Base-by-base conservation (phyloP, 2,888 invertebrate genomes). In the Drosophila multiciliata region DNA sequence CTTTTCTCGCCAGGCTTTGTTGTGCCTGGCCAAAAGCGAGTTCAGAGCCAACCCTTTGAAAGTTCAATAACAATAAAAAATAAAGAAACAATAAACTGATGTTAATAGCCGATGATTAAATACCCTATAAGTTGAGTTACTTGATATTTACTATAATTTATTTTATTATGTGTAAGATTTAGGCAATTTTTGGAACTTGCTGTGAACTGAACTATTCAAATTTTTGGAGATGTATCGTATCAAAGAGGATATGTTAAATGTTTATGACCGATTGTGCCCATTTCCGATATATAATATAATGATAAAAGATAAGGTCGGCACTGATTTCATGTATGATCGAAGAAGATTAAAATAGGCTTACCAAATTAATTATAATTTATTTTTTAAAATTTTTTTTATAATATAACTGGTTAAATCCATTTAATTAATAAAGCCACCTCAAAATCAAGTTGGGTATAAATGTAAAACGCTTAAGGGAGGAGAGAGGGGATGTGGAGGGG, bases 1-100 rank as follows among this genome's bases (percentile, higher is more conserved):
- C 73, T 73, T 76, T 70, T 70, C 76, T 59, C 76, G 55, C 69
- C 50, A 48, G 54, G 54, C 73, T 65, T 76, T 73, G 61, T 69
- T 55, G 23, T 63, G 52, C 66, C 61, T 60, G 42, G 70, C 65
- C 57, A 64, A 65, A 75, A 58, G 23, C 23, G 54, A 75, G 66
- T 55, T 66, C 45, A 62, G 55, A 57, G 61, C 61, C 67, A 75
- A 65, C 61, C 67, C 73, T 64, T 63, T 58, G 29, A 77, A 66
- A 73, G 73, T 76, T 76, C 76, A 76, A 76, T 76, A 64, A 61
- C 38, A 42, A 67, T 40, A 49, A 60, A 20, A 64, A 12, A 48
- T 45, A 26, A 33, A 42, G 12, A 8, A 26, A 17, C 3, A 60
- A 50, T 15, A 26, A 29, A 52, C 3, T 8, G 0, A 2, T 15